Percentiles rank a stretch among this genome's conserved stretches.
These are phyloP conservation scores for Tychaedon coryphoeus DNA, from an alignment of 2,113 vertebrate species.

Conservation along the genomic window DNA sequence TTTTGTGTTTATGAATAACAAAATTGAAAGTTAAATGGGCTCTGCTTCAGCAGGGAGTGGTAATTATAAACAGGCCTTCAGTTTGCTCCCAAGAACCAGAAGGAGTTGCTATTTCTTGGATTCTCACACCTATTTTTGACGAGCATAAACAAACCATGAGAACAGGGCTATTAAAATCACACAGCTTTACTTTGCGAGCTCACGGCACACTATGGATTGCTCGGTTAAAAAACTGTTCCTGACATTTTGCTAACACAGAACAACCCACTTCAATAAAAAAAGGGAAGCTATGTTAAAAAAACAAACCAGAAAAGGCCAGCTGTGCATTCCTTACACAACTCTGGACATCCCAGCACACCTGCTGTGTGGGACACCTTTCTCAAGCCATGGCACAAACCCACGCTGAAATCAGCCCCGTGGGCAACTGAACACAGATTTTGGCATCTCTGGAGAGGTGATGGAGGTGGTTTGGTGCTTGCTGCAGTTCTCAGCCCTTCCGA, in stretches of 20 bases:
- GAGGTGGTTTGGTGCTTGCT: neutral
- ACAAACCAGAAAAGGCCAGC: neutral
- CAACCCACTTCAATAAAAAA: neutral
- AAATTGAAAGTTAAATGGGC: neutral
- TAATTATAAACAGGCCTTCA: neutral
- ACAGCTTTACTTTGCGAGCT: neutral
- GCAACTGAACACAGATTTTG: neutral
- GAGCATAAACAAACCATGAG: neutral
- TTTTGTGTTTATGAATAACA: neutral
- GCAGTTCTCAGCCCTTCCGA: neutral
- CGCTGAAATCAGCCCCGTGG: accelerated
- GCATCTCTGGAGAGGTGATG: neutral
- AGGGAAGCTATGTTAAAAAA: neutral
- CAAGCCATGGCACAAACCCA: neutral
- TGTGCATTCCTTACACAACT: neutral
- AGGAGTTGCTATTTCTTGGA: neutral
- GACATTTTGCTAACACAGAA: neutral
- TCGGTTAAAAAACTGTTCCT: neutral
- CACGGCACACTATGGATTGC: neutral
- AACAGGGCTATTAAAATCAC: conserved; percentile 5
- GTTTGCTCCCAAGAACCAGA: neutral
- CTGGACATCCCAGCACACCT: neutral
- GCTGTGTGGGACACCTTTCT: neutral
- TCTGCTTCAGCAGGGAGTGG: neutral
- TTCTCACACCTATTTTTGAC: neutral